Conservation (phyloP, 35 echinoderm and acorn worm genomes). For the Ptychodera flava region DNA sequence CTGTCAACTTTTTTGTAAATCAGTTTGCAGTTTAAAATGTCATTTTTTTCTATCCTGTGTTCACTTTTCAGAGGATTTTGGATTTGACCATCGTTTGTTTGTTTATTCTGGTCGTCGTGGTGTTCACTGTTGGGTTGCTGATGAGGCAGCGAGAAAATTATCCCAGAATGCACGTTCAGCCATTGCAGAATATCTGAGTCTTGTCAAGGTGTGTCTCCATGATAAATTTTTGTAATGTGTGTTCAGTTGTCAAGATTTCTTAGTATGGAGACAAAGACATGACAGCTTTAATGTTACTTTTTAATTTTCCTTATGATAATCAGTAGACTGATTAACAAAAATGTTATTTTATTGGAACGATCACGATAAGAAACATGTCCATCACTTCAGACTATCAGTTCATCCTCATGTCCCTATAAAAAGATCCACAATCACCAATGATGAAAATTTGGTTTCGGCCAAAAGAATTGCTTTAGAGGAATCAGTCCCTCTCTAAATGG, state of each 20-base stretch:
- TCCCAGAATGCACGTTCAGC: conserved; percentile 87
- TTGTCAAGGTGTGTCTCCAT: conserved; percentile 69
- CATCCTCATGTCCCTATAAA: no score
- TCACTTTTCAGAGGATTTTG: conserved; percentile 78
- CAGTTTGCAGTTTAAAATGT: no score
- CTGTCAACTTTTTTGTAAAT: no score
- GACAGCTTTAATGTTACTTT: background rate
- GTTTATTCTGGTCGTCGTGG: conserved; percentile 96
- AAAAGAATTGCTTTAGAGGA: no score
- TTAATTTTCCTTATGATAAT: conserved; percentile 9
- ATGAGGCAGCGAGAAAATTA: conserved; percentile 82
- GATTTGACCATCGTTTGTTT: conserved; percentile 89
- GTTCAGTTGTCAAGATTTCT: background rate
- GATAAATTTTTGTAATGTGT: background rate
- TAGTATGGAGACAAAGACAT: background rate
- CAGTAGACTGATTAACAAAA: no score
- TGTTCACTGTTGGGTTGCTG: conserved; percentile 96
- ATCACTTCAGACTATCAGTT: no score
- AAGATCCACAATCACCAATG: no score
- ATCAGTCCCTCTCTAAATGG: no score
- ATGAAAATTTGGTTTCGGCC: no score
- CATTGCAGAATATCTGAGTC: conserved; percentile 86
- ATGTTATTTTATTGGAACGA: no score
- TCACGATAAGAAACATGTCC: no score
- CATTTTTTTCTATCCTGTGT: no score